Evolutionary conservation across 2,113 vertebrate species (phyloP).

Genomic region (Dendropsophus ebraccatus): DNA sequence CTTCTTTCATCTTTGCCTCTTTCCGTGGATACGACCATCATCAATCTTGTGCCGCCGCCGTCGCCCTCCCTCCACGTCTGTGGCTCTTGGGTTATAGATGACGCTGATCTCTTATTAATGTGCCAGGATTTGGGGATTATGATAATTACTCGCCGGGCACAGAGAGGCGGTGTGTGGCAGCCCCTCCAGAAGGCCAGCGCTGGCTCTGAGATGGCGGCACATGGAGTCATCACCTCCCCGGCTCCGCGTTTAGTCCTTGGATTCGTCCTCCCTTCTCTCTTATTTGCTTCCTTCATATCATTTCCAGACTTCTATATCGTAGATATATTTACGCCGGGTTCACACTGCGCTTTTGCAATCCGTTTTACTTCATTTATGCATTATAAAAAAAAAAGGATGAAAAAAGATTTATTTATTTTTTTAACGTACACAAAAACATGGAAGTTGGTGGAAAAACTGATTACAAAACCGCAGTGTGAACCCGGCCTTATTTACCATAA

Average conservation of each 20-base stretch:
- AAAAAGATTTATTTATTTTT: too few species aligned
- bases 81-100: constrained; percentile 21
- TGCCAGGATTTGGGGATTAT: constrained; percentile 39
- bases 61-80: constrained; percentile 9
- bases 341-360: too few species aligned
- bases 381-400: too few species aligned
- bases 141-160: constrained; percentile 38
- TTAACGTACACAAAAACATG: too few species aligned
- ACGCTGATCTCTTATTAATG: constrained; percentile 45
- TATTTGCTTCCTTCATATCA: not conserved
- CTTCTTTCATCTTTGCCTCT: not conserved
- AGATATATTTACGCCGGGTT: too few species aligned
- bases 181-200: constrained; percentile 8
- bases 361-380: too few species aligned
- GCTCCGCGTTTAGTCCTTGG: too few species aligned
- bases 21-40: constrained; percentile 1
- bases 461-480: too few species aligned
- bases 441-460: too few species aligned
- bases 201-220: constrained; percentile 2
- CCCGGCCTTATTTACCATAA: too few species aligned
- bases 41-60: not conserved
- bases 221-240: not conserved
- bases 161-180: constrained; percentile 34
- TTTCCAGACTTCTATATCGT: not conserved
- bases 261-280: too few species aligned